Evolutionary conservation across 2,113 vertebrate species (phyloP).

Genomic region (Esox niger): DNA sequence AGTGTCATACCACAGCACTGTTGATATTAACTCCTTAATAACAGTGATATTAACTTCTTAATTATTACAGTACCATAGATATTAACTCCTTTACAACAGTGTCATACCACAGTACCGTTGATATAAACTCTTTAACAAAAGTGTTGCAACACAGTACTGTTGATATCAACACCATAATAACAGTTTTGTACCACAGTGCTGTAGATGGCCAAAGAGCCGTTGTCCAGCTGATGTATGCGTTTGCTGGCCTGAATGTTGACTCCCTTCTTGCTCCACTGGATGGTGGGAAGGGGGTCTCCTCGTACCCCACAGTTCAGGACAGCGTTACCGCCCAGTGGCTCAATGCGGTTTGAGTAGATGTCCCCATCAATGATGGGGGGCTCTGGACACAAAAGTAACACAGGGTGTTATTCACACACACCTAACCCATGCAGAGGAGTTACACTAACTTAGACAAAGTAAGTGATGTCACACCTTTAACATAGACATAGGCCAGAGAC

Average conservation of each 20-base stretch:
- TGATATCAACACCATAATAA: too few species aligned
- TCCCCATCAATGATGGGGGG: slow-evolving; percentile 93
- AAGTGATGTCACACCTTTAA: slow-evolving; percentile 81
- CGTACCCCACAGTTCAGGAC: slow-evolving; percentile 91
- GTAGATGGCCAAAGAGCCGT: slow-evolving; percentile 93
- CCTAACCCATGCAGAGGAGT: too few species aligned
- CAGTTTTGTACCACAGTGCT: slow-evolving; percentile 82
- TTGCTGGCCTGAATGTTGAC: slow-evolving; percentile 76
- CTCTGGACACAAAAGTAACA: slow-evolving; percentile 68
- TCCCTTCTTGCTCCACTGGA: slow-evolving; percentile 91
- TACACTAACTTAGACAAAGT: not conserved
- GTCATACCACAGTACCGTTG: too few species aligned
- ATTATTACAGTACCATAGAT: too few species aligned
- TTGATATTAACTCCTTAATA: too few species aligned
- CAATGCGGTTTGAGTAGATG: slow-evolving; percentile 81
- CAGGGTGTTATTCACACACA: not conserved
- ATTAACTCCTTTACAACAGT: too few species aligned
- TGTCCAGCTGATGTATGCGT: slow-evolving; percentile 84
- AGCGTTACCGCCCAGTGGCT: slow-evolving; percentile 88
- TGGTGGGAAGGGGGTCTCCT: slow-evolving; percentile 88
- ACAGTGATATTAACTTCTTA: too few species aligned
- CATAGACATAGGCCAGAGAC: slow-evolving; percentile 86
- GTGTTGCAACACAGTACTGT: too few species aligned
- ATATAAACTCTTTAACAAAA: too few species aligned
- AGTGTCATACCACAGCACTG: too few species aligned